Evolutionary conservation across 1,140 invertebrate species (phyloP), one percentile per base, ranked within the genome.

Genomic region (Drosophila tani): DNA sequence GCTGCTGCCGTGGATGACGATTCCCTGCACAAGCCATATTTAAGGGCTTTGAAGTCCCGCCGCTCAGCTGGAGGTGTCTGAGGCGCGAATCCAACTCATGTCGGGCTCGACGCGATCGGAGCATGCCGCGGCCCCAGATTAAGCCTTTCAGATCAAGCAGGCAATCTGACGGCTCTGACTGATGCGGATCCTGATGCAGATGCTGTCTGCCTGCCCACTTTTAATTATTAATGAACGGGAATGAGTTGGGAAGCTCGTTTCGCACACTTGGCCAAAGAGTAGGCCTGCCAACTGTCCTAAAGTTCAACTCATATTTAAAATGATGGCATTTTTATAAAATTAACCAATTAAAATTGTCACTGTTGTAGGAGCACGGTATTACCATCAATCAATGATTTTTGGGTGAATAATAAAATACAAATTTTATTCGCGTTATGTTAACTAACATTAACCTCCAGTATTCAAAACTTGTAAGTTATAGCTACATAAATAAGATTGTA

Each of bases 21-120:
- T 59, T 71, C 51, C 67, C 60, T 29, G n/a, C 78, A 66, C 78
- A 78, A 81, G 78, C 78, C 78, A 84, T 84, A 85, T 84, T 81
- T 78, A 81, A 81, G 84, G 70, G 82, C 82, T 84, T 84, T 84
- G 82, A 84, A 78, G 82, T 84, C 40, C 35, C 64, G 81, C 82
- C 82, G 82, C 59, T 17, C 68, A 68, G 35, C 65, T 29, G 49
- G 66, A 73, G 68, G 70, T 74, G 68, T 74, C 70, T 60, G 45
- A 57, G 65, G 64, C 64, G 81, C 75, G 81, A 74, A 60, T 60
- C 24, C 70, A 73, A 45, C 70, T 73, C 70, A 74, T 74, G 68
- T 74, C 69, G 68, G 14, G 56, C 67, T 60, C 70, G 70, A 74
- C 70, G 57, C 70, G 68, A 74, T 74, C 68, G 69, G 70, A 73